Evolutionary conservation across 2,888 invertebrate species (phyloP).

Genomic region (Drosophila barbarae): DNA sequence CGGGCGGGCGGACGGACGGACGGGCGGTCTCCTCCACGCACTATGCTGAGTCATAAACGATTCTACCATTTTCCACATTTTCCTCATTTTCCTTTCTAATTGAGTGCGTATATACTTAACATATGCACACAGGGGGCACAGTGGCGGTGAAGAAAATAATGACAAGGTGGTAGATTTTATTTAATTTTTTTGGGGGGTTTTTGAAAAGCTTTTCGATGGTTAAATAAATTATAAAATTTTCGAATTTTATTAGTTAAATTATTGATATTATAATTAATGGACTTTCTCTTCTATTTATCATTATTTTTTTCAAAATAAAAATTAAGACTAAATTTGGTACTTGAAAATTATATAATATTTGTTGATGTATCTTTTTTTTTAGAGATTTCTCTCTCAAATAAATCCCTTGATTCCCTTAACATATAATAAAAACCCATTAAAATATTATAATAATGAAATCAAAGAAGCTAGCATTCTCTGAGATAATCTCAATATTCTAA

Average conservation of each 20-base stretch:
- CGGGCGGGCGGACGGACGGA: conserved; percentile 13
- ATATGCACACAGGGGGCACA: conserved; percentile 37
- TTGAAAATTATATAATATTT: not conserved
- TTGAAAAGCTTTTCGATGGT: too few species aligned
- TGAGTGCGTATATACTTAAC: conserved; percentile 53
- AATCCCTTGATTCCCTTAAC: not conserved
- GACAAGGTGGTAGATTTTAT: not conserved
- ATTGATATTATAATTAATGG: too few species aligned
- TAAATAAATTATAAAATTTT: too few species aligned
- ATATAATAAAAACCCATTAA: not conserved
- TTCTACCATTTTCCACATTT: conserved; percentile 52
- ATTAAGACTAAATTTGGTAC: not conserved
- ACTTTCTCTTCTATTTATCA: too few species aligned
- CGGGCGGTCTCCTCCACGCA: conserved; percentile 11
- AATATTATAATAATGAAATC: not conserved
- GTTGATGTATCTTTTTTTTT: not conserved
- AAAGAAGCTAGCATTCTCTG: not conserved
- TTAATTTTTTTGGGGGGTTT: not conserved
- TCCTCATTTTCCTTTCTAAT: conserved; percentile 51
- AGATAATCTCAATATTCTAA: conserved; percentile 3
- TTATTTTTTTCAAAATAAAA: too few species aligned
- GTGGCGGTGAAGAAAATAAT: not conserved
- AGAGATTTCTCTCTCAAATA: too few species aligned
- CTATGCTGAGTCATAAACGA: conserved; percentile 60
- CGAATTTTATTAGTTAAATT: too few species aligned